Conservation (phyloP, 2,797 vertebrate genomes). For the Pseudochirops corinnae region DNA sequence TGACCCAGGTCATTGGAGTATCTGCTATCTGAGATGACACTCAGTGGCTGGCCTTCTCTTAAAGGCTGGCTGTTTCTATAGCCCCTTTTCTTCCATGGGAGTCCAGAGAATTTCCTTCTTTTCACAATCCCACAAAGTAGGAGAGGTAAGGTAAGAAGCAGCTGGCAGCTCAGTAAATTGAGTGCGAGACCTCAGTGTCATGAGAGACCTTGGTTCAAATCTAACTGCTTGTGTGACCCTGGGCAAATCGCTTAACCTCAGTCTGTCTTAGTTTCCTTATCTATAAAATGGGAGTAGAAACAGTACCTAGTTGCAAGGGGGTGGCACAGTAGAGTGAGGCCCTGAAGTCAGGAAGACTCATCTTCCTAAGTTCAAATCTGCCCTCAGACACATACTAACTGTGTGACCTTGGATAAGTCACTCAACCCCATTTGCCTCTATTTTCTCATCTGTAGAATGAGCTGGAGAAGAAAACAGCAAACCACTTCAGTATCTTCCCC, state of each 20-base stretch:
- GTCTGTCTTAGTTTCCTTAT: neutral
- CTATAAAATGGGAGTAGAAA: neutral
- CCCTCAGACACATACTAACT: neutral
- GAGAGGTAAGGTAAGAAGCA: neutral
- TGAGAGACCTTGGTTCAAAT: neutral
- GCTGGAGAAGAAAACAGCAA: neutral
- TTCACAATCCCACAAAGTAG: neutral
- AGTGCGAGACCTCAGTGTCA: neutral
- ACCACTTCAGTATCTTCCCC: neutral
- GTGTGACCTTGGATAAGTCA: neutral
- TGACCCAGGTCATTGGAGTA: neutral
- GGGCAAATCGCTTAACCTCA: neutral
- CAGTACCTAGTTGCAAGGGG: neutral
- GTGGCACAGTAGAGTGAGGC: neutral
- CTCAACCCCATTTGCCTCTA: neutral
- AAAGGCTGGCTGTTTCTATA: neutral
- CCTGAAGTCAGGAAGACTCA: neutral
- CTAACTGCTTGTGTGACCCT: neutral
- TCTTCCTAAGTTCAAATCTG: neutral
- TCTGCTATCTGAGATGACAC: neutral
- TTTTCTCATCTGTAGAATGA: neutral
- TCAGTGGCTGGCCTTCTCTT: neutral
- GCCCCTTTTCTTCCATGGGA: neutral
- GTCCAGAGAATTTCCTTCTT: neutral
- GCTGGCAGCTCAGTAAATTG: neutral